phyloP scores from a whole-genome alignment of 2,888 invertebrate genomes.

The Thecocarcelia acutangulata region DNA sequence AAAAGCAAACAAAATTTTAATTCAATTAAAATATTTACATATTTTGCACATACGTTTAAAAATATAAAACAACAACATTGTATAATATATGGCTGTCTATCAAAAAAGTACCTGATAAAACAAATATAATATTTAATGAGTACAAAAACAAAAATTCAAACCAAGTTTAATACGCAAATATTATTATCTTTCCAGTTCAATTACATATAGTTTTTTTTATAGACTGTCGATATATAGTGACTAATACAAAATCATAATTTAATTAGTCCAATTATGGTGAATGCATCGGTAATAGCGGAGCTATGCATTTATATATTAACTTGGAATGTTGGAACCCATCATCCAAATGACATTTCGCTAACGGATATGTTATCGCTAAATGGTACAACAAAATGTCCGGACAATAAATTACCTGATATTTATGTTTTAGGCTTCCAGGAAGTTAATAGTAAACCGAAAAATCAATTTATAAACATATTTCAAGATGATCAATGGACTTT shows the following conservation, averaged over 20 bases:
- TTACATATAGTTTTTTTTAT: slow-evolving; percentile 40
- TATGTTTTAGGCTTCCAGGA: slow-evolving; percentile 95
- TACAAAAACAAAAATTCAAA: slow-evolving; percentile 6
- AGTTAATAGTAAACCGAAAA: slow-evolving; percentile 92
- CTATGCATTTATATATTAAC: slow-evolving; percentile 88
- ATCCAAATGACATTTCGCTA: slow-evolving; percentile 87
- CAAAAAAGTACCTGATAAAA: slow-evolving; percentile 31
- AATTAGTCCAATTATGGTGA: slow-evolving; percentile 40
- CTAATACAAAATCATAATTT: background rate
- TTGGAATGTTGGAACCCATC: slow-evolving; percentile 94
- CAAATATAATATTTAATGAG: slow-evolving; percentile 11
- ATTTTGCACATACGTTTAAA: background rate
- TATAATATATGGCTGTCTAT: too few relatives aligned
- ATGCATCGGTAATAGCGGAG: slow-evolving; percentile 74
- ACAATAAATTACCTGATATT: slow-evolving; percentile 88
- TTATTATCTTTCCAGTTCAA: background rate
- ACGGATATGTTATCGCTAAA: slow-evolving; percentile 87
- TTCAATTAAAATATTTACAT: slow-evolving; percentile 43
- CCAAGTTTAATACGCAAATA: slow-evolving; percentile 38
- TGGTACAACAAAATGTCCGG: slow-evolving; percentile 83
- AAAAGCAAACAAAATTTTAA: slow-evolving; percentile 22
- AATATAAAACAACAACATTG: background rate
- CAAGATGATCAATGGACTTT: slow-evolving; percentile 93
- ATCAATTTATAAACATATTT: slow-evolving; percentile 89
- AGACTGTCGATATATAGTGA: slow-evolving; percentile 25